Evolutionary conservation across 2,113 vertebrate species (phyloP).

Genomic region (Acrocephalus arundinaceus): DNA sequence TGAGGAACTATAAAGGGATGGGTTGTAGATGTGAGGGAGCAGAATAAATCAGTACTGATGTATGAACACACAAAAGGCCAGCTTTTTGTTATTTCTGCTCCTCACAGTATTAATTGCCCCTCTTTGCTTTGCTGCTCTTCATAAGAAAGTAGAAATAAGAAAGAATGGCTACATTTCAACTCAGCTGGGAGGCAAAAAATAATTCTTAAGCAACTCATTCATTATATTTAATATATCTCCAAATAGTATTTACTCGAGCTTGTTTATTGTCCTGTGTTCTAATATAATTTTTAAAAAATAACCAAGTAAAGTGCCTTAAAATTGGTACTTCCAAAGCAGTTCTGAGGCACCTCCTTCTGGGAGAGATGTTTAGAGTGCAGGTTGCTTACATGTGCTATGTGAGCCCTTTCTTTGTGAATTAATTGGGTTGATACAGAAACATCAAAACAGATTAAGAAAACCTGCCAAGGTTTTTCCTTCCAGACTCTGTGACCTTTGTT

Average conservation of each 20-base stretch:
- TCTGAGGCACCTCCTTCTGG: not conserved
- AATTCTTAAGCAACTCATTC: not conserved
- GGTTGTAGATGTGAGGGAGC: not conserved
- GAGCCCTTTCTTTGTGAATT: not conserved
- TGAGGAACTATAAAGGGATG: not conserved
- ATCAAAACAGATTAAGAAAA: not conserved
- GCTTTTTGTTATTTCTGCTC: not conserved
- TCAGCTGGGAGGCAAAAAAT: not conserved
- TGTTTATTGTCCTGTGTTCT: not conserved
- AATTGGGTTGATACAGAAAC: not conserved
- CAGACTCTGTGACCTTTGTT: not conserved
- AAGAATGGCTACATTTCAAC: not conserved
- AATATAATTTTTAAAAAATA: not conserved
- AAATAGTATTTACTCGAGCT: not conserved
- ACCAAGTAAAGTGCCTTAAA: not conserved
- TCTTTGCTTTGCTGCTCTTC: not conserved
- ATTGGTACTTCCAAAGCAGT: not conserved
- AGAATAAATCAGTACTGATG: not conserved
- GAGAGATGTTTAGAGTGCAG: not conserved
- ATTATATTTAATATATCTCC: not conserved
- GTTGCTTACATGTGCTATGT: not conserved
- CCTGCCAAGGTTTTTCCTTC: not conserved
- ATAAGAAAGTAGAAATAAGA: not conserved
- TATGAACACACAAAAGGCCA: not conserved
- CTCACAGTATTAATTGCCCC: not conserved